These are phyloP conservation scores for Acanthosepion lycidas DNA, from an alignment of 2,888 invertebrate species.

Conservation along the genomic window DNA sequence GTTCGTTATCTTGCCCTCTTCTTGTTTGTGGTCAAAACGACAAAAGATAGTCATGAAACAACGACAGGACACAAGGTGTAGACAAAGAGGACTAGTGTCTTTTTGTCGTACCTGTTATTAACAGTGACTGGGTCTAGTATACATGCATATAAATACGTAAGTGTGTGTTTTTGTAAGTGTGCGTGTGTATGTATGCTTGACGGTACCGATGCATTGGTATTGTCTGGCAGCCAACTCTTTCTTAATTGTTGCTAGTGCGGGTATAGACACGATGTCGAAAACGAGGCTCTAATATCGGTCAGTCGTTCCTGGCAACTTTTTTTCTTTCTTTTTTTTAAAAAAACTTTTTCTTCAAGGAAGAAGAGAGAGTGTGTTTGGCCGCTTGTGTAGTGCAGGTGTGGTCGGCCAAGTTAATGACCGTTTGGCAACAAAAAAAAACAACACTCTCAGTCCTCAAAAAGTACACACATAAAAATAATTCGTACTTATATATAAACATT, in stretches of 20 bases:
- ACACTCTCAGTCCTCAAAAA: neutral
- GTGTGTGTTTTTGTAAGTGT: conserved; percentile 14
- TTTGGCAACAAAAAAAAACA: neutral
- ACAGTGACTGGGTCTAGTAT: neutral
- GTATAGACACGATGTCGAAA: neutral
- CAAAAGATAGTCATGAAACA: neutral
- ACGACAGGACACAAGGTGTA: conserved; percentile 5
- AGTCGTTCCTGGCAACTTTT: conserved; percentile 34
- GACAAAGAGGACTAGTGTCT: neutral
- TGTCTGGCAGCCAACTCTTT: neutral
- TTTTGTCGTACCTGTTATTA: neutral
- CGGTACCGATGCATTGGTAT: conserved; percentile 13
- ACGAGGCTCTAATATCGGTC: conserved; percentile 34
- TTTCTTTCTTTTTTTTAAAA: neutral
- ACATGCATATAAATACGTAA: neutral
- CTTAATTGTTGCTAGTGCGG: neutral
- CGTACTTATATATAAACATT: neutral
- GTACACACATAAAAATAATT: neutral
- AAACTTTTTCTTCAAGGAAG: conserved; percentile 14
- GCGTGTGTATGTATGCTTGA: neutral
- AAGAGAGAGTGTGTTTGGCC: neutral
- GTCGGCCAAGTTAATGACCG: neutral
- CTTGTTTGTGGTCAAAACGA: conserved; percentile 33
- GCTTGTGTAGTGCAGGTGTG: conserved; percentile 42
- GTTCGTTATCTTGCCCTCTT: neutral